Percentiles rank a stretch among this genome's conserved stretches.
Conservation (phyloP, 1,140 invertebrate species). For the Diplogasteroides magnus region DNA sequence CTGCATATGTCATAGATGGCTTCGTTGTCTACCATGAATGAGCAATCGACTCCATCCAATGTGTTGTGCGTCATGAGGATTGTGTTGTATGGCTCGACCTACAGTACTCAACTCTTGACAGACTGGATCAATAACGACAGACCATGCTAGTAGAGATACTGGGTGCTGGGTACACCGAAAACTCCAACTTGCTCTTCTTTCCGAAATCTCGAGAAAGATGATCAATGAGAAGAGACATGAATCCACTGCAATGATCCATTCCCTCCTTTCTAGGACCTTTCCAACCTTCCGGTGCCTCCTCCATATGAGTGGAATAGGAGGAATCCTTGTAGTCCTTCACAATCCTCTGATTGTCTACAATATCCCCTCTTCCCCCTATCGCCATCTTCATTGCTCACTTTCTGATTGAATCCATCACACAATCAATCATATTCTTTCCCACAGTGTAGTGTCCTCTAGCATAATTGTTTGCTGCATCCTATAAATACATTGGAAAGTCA, state of each 20-base stretch:
- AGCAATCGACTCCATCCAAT: slow-evolving; percentile 47
- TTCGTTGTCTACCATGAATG: slow-evolving; percentile 68
- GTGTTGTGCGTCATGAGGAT: slow-evolving; percentile 64
- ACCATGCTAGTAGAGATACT: slow-evolving; percentile 59
- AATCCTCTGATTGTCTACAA: slow-evolving; percentile 64
- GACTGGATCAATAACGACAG: not conserved
- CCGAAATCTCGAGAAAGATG: slow-evolving; percentile 78
- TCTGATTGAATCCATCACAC: slow-evolving; percentile 72
- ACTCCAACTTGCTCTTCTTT: slow-evolving; percentile 79
- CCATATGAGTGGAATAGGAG: slow-evolving; percentile 83
- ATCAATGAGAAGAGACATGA: slow-evolving; percentile 79
- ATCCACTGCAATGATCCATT: slow-evolving; percentile 63
- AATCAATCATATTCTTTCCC: slow-evolving; percentile 77
- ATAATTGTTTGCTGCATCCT: slow-evolving; percentile 80
- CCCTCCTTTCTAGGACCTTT: not conserved
- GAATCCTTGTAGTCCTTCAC: slow-evolving; percentile 76
- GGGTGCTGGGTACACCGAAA: slow-evolving; percentile 77
- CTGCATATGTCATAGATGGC: slow-evolving; percentile 79
- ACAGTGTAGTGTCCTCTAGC: slow-evolving; percentile 82
- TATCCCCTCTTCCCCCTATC: no score
- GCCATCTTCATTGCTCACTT: no score
- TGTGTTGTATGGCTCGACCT: slow-evolving; percentile 57
- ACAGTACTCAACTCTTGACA: not conserved
- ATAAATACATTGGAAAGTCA: not conserved
- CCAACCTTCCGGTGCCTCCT: slow-evolving; percentile 69